Evolutionary conservation across 64 coral and sea anemone species (phyloP).

Genomic region (Actinia equina): DNA sequence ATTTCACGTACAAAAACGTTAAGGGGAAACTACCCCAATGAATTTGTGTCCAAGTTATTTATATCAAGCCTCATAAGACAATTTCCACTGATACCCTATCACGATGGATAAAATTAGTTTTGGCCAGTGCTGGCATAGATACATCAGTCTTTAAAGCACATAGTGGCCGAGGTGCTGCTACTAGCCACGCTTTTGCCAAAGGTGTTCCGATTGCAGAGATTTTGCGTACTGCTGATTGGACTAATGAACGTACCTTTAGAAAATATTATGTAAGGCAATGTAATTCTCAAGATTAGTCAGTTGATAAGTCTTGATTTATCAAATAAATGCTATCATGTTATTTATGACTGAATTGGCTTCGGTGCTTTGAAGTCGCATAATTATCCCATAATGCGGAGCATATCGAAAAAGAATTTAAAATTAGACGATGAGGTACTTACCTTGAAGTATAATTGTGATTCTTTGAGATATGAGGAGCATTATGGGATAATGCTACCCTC

Average conservation of each 20-base stretch:
- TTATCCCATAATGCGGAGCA: slow-evolving; percentile 70
- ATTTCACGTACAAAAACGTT: slow-evolving; percentile 31
- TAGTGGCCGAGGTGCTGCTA: slow-evolving; percentile 43
- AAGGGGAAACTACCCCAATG: background rate
- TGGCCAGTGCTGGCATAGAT: slow-evolving; percentile 67
- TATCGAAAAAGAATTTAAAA: slow-evolving; percentile 72
- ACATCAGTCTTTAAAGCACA: slow-evolving; percentile 61
- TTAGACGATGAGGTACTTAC: slow-evolving; percentile 69
- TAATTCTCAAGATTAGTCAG: slow-evolving; percentile 8
- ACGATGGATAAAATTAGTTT: slow-evolving; percentile 52
- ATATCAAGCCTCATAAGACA: slow-evolving; percentile 55
- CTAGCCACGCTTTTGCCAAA: slow-evolving; percentile 29
- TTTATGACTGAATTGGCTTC: slow-evolving; percentile 52
- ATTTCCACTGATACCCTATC: slow-evolving; percentile 34
- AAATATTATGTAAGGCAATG: background rate
- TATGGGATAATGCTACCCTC: slow-evolving; percentile 65
- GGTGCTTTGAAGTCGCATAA: slow-evolving; percentile 63
- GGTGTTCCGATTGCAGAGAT: slow-evolving; percentile 44
- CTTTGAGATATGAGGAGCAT: slow-evolving; percentile 64
- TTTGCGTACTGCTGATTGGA: slow-evolving; percentile 52
- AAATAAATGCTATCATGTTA: slow-evolving; percentile 9
- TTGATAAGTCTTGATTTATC: background rate
- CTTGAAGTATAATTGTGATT: slow-evolving; percentile 70
- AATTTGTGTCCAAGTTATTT: slow-evolving; percentile 45
- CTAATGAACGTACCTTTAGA: slow-evolving; percentile 40